Conservation (phyloP, 2,113 vertebrate genomes). For the Burhinus oedicnemus region DNA sequence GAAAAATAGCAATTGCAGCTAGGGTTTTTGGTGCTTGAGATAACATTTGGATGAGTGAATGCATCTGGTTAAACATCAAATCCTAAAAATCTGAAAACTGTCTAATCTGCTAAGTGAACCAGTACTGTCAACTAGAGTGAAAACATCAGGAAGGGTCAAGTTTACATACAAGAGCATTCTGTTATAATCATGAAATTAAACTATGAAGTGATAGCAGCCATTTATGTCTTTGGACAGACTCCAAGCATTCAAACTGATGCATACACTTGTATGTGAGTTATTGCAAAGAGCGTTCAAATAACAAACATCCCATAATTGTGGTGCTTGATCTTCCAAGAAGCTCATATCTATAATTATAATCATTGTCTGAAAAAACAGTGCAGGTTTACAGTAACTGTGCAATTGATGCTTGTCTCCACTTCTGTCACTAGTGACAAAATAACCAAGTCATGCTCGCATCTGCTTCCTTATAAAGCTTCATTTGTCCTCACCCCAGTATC, state of each 20-base stretch:
- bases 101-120: not conserved
- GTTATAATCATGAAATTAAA: not conserved
- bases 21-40: not conserved
- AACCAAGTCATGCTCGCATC: not conserved
- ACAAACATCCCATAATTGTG: constrained; percentile 16
- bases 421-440: constrained; percentile 31
- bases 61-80: not conserved
- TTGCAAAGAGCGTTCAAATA: not conserved
- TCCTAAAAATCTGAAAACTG: not conserved
- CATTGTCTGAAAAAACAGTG: not conserved
- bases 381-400: not conserved
- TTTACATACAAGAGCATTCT: not conserved
- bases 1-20: not conserved
- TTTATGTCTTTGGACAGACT: not conserved
- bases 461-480: not conserved
- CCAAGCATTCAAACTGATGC: not conserved
- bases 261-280: not conserved
- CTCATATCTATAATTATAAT: constrained; percentile 5
- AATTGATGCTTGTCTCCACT: not conserved
- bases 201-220: not conserved
- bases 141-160: not conserved
- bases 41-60: not conserved
- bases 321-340: not conserved
- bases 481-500: not conserved
- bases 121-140: not conserved